Evolutionary conservation across 2,888 invertebrate species (phyloP).

Genomic region (Watsonalla cultraria): DNA sequence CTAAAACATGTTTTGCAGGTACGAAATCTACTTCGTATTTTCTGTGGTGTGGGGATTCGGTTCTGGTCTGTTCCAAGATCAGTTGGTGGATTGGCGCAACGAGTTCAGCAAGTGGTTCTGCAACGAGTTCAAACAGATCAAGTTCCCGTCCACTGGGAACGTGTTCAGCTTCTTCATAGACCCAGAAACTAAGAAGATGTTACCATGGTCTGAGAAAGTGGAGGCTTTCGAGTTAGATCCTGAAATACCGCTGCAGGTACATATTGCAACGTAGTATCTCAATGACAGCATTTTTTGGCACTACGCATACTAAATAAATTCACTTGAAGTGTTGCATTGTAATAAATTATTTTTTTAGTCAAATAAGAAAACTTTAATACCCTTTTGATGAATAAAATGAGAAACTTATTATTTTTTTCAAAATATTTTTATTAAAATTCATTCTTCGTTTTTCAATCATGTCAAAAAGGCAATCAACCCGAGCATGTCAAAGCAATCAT

Average conservation of each 20-base stretch:
- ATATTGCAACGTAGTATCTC: no score
- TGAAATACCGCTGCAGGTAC: constrained; percentile 91
- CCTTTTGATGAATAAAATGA: no score
- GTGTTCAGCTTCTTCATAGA: constrained; percentile 96
- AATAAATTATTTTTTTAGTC: no score
- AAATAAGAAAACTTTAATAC: no score
- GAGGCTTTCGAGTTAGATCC: constrained; percentile 89
- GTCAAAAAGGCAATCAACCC: no score
- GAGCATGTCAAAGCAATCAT: no score
- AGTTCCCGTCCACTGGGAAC: constrained; percentile 90
- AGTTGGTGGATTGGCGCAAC: constrained; percentile 92
- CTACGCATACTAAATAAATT: no score
- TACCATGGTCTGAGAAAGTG: constrained; percentile 92
- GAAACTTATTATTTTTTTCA: no score
- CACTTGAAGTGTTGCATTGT: no score
- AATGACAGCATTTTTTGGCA: no score
- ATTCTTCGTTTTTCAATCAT: no score
- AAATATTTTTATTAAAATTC: no score
- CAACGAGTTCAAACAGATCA: constrained; percentile 93
- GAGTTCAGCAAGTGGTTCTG: constrained; percentile 98
- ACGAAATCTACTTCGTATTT: constrained; percentile 96
- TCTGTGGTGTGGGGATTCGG: constrained; percentile 96
- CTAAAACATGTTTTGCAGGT: constrained; percentile 56
- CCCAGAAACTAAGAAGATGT: constrained; percentile 88
- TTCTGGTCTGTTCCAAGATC: constrained; percentile 93